Conservation (phyloP, 2,888 invertebrate genomes). For the Protodeltote pygarga region DNA sequence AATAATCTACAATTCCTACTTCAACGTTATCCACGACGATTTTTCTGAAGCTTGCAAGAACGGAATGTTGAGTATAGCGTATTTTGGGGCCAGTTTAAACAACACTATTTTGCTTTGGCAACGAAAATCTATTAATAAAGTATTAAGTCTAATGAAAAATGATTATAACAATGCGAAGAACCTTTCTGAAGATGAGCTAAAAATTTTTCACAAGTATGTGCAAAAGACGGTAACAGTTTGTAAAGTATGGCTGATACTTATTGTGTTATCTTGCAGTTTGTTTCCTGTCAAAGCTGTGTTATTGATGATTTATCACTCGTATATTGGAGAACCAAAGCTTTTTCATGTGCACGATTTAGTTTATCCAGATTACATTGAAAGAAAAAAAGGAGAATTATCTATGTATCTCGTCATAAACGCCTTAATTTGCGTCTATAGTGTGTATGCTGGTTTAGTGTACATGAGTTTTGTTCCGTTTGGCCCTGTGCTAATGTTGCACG, state of each 20-base stretch:
- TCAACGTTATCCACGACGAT: not conserved
- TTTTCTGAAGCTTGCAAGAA: conserved; percentile 5
- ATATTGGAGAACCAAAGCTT: conserved; percentile 11
- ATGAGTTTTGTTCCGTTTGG: conserved; percentile 25
- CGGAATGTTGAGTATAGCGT: conserved; percentile 2
- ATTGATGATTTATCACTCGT: conserved; percentile 12
- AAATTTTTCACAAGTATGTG: not conserved
- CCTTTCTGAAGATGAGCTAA: not conserved
- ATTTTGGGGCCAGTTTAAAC: conserved; percentile 5
- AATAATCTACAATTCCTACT: conserved; percentile 1
- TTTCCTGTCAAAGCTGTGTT: conserved; percentile 4
- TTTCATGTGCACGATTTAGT: conserved; percentile 21
- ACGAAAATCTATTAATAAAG: not conserved
- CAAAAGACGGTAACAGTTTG: not conserved
- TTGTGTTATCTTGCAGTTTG: not conserved
- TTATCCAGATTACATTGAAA: conserved; percentile 25
- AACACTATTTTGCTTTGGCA: conserved; percentile 10
- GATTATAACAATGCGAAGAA: conserved; percentile 6
- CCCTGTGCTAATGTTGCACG: conserved; percentile 29
- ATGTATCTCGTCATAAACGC: conserved; percentile 10
- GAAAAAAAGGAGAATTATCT: conserved; percentile 11
- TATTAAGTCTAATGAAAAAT: not conserved
- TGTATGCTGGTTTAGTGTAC: conserved; percentile 4
- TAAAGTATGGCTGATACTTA: not conserved
- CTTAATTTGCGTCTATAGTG: not conserved